phyloP scores from a whole-genome alignment of 2,797 vertebrate species.

The Pogoniulus pusillus region DNA sequence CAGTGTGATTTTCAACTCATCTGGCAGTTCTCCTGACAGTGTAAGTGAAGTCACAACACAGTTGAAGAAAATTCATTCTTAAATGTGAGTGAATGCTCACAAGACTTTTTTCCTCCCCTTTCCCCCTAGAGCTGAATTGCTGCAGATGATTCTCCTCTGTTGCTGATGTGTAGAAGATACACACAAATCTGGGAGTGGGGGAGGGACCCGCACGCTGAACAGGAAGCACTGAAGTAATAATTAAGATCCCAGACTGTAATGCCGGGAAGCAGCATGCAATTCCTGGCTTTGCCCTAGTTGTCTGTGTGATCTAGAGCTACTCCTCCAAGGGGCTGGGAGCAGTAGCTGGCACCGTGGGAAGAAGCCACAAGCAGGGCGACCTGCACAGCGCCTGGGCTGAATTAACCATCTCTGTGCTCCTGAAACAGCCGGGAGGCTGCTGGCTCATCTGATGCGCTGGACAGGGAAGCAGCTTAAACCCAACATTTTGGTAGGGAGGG shows the following conservation, averaged over 20 bases:
- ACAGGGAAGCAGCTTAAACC: neutral
- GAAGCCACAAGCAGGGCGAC: neutral
- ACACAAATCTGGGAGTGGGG: neutral
- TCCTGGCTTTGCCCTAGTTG: neutral
- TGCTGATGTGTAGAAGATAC: neutral
- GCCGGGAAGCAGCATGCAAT: neutral
- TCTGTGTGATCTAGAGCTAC: neutral
- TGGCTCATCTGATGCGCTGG: neutral
- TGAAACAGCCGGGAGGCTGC: neutral
- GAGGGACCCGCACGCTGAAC: neutral
- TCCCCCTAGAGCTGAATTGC: neutral
- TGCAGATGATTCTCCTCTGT: conserved; percentile 11
- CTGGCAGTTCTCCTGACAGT: neutral
- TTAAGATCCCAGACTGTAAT: neutral
- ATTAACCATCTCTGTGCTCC: neutral
- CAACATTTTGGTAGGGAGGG: neutral
- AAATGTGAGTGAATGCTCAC: neutral
- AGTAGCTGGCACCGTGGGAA: conserved; percentile 21
- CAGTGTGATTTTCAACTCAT: neutral
- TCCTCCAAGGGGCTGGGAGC: neutral
- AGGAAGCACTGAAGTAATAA: conserved; percentile 29
- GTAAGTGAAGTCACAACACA: neutral
- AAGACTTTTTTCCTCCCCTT: neutral
- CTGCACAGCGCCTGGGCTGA: neutral
- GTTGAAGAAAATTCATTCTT: conserved; percentile 9